phyloP scores from a whole-genome alignment of 1,140 invertebrate genomes.

The Drosophila chauvacae region DNA sequence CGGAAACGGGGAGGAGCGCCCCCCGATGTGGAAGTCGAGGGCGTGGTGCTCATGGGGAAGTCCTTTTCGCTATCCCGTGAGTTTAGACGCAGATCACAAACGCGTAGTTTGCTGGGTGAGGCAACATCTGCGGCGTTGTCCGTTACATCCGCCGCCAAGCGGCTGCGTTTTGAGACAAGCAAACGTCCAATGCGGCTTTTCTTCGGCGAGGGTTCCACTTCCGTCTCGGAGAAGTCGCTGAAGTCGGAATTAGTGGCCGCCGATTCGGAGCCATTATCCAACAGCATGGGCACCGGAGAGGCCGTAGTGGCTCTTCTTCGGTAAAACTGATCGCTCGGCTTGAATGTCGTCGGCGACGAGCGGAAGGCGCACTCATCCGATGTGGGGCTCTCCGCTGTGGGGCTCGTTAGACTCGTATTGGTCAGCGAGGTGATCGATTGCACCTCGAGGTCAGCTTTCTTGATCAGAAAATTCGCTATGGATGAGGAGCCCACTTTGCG shows the following conservation, averaged over 20 bases:
- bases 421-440: slow-evolving; percentile 88
- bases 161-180: slow-evolving; percentile 71
- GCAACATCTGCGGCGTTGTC: slow-evolving; percentile 85
- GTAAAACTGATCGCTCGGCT: slow-evolving; percentile 81
- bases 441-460: slow-evolving; percentile 88
- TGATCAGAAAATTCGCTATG: slow-evolving; percentile 89
- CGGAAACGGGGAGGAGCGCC: slow-evolving; percentile 61
- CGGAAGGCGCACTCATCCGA: slow-evolving; percentile 74
- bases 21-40: slow-evolving; percentile 53
- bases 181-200: slow-evolving; percentile 86
- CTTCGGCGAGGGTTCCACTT: slow-evolving; percentile 89
- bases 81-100: slow-evolving; percentile 87
- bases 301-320: slow-evolving; percentile 79
- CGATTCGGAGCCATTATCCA: slow-evolving; percentile 86
- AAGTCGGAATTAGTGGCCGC: slow-evolving; percentile 85
- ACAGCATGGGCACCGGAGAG: slow-evolving; percentile 85
- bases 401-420: slow-evolving; percentile 80
- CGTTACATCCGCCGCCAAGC: slow-evolving; percentile 57
- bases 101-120: slow-evolving; percentile 87
- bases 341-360: slow-evolving; percentile 77
- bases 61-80: slow-evolving; percentile 86
- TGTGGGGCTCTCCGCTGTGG: slow-evolving; percentile 58
- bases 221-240: slow-evolving; percentile 87
- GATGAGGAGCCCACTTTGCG: slow-evolving; percentile 87
- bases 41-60: slow-evolving; percentile 76